Evolutionary conservation across 2,888 invertebrate species (phyloP), one percentile per base, ranked within the genome.

Genomic region (Drosophila quasianomalipes): DNA sequence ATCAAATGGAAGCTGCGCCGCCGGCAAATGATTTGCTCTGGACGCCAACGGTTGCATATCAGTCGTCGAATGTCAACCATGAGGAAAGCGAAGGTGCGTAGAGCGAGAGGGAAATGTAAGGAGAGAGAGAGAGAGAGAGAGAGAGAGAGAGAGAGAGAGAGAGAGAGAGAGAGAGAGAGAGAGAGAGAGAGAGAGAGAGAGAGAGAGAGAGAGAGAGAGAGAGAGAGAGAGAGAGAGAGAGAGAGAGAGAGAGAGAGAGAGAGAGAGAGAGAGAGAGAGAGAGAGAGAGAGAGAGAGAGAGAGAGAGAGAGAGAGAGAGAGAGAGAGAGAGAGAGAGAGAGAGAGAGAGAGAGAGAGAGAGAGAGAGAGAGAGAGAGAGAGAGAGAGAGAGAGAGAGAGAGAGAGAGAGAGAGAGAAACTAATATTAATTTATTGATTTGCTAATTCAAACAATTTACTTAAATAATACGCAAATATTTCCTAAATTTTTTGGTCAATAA

Each of bases 1-100:
- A 62, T 28, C 72, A 70, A 58, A 64, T 77, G 67, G 72, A 69
- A n/a, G 16, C 58, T 22, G 57, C 58, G n/a, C 79, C 69, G 74
- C 58, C 79, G 52, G 31, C 72, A 49, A 62, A 52, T 37, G 80
- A 81, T 63, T 71, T 81, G 41, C 69, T 82, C n/a, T 92, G 92
- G 92, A 70, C 78, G 41, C 62, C 83, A 59, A 60, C 85, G 60
- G 77, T 76, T 54, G 49, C 64, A 67, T 90, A 85, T 80, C 72
- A 70, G 58, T 60, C 83, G 61, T 85, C 85, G 68, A 89, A 83
- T 65, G 79, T 90, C 57, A 91, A 92, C 14, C 79, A 81, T 57
- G 91, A 79, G 69, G 90, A 91, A 59, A 92, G 91, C 80, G 93
- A 93, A 81, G 93, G 93, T 93, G 49, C 2, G 73, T 66, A 12